Percentiles rank a stretch among this genome's conserved stretches.
Evolutionary conservation across 2,113 vertebrate genomes (phyloP).

Genomic region (Nesogale talazaci): DNA sequence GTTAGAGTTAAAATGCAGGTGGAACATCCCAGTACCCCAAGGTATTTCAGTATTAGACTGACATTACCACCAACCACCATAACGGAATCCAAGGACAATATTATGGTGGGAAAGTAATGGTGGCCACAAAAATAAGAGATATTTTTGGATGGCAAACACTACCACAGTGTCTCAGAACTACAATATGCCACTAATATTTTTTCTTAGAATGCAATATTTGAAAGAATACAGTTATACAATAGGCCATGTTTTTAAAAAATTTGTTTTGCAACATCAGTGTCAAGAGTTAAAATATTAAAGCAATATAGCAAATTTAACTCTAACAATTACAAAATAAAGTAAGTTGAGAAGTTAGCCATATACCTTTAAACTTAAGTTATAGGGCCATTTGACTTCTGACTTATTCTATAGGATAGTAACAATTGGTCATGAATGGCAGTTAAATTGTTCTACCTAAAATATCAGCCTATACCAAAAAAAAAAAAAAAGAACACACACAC

Average conservation of each 20-base stretch:
- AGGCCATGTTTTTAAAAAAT: background rate
- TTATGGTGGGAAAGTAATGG: background rate
- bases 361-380: no score
- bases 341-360: background rate
- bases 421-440: background rate
- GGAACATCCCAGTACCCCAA: background rate
- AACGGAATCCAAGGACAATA: slow-evolving; percentile 16
- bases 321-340: slow-evolving; percentile 21
- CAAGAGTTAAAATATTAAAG: no score
- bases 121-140: background rate
- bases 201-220: slow-evolving; percentile 22
- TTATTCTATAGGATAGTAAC: slow-evolving; percentile 43
- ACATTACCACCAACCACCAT: background rate
- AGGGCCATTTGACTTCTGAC: no score
- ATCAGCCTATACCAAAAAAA: background rate
- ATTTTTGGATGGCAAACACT: background rate
- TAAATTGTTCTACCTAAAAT: slow-evolving; percentile 42
- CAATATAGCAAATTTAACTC: no score
- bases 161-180: slow-evolving; percentile 1
- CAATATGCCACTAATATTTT: slow-evolving; percentile 25
- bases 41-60: background rate
- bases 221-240: slow-evolving; percentile 35
- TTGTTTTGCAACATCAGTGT: background rate
- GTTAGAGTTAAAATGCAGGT: background rate
- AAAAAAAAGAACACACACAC: no score